Percentiles rank a stretch among this genome's conserved stretches.
Conservation (phyloP, 2,797 vertebrate genomes). For the Todus mexicanus region DNA sequence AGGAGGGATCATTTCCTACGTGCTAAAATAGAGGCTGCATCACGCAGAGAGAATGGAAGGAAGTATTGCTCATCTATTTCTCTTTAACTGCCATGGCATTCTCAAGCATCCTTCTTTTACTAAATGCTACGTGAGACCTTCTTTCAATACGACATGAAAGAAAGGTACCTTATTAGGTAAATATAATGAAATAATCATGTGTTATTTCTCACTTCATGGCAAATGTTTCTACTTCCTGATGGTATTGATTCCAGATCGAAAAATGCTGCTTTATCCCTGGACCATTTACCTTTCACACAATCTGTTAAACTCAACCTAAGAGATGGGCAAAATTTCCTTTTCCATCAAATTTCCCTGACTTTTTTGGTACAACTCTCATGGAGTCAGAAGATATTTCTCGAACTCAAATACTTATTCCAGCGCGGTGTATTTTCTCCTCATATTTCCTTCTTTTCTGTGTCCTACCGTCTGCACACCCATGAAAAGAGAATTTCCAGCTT, state of each 20-base stretch:
- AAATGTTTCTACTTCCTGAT: conserved; percentile 58
- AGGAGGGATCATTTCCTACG: not conserved
- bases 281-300: not conserved
- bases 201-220: conserved; percentile 51
- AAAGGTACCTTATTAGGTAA: conserved; percentile 47
- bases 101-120: conserved; percentile 39
- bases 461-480: not conserved
- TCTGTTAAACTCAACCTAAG: not conserved
- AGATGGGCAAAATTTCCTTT: not conserved
- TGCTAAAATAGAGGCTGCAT: not conserved
- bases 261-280: not conserved
- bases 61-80: not conserved
- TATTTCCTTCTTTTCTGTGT: not conserved
- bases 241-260: conserved; percentile 63
- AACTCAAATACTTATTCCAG: not conserved
- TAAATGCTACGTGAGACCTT: conserved; percentile 35
- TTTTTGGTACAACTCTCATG: not conserved
- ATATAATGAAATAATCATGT: conserved; percentile 62
- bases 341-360: not conserved
- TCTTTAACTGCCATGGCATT: not conserved
- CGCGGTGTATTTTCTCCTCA: not conserved
- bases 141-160: conserved; percentile 34
- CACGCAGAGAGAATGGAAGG: not conserved
- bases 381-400: not conserved
- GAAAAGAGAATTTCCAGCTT: not conserved